Evolutionary conservation across 2,113 vertebrate genomes (phyloP).

Genomic region (Lanius collurio): DNA sequence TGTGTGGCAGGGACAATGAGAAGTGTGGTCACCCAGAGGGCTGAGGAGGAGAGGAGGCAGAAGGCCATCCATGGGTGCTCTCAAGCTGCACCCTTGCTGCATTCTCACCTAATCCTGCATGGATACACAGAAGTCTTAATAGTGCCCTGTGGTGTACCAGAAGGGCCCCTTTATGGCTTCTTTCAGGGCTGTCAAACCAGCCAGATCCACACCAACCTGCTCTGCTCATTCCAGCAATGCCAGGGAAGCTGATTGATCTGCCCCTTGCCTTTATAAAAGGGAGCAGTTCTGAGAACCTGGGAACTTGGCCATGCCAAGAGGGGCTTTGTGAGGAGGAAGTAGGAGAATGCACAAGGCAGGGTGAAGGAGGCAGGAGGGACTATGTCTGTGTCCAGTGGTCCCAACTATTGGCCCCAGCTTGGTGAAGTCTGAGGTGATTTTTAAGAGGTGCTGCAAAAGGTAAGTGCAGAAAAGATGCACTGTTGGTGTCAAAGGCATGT

Average conservation of each 20-base stretch:
- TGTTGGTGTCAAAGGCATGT: fast-evolving
- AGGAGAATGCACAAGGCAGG: background rate
- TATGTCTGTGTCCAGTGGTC: fast-evolving
- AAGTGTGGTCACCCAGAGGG: background rate
- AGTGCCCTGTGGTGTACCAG: background rate
- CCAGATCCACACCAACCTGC: background rate
- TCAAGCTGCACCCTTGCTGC: background rate
- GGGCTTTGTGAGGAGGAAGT: background rate
- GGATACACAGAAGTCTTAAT: background rate
- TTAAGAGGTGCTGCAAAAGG: background rate
- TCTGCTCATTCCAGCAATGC: background rate
- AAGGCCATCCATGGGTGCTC: background rate
- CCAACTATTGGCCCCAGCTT: background rate
- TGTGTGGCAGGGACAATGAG: background rate
- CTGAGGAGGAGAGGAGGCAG: background rate
- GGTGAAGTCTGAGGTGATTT: background rate
- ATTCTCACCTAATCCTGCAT: background rate
- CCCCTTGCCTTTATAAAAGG: background rate
- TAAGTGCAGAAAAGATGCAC: background rate
- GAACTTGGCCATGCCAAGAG: background rate
- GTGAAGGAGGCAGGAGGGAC: background rate
- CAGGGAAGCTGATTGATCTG: background rate
- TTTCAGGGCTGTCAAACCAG: background rate
- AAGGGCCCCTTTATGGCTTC: background rate
- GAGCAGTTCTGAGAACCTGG: background rate